Base-by-base conservation (phyloP, 64 coral and sea anemone genomes). In the Montipora cactus region DNA sequence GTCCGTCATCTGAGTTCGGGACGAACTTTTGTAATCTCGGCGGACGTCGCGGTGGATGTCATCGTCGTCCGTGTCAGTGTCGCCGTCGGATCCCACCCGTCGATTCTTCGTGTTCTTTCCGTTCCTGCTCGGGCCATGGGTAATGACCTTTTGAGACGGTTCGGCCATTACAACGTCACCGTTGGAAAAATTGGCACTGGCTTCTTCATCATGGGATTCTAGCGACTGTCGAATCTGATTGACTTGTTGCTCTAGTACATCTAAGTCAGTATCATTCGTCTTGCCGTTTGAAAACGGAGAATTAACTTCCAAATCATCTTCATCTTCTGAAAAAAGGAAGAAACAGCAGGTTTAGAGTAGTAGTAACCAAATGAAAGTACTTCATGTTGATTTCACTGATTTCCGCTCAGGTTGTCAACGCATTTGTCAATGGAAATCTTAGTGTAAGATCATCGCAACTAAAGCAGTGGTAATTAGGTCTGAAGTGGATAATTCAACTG, bases 211-310 rank as follows among this genome's bases (percentile, higher is more conserved):
- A 11, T 93, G 88, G 5, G 86, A 57, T 76, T 90, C 91, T 21
- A 98, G 74, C 10, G 96, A 98, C 44, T 95, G 89, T 9, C 93
- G 88, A 79, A 98, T 98, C 50, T 98, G 90, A 25, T 94, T 98
- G n/a, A 98, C 96, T 89, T 98, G 93, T 53, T 71, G 88, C 68
- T 98, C 93, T 5, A 98, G 84, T 4, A 84, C 84, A 14, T 91
- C 89, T 46, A 98, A 80, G 47, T 98, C 96, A 0, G 91, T 57
- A 14, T 78, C 93, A 23, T 52, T 80, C 48, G 76, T 84, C 45
- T 94, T 95, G 7, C 44, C 71, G 49, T 91, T 83, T 79, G 77
- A 19, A 37, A 87, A 49, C 44, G 47, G 28, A n/a, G 37, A 73
- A 5, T 16, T 15, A 21, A 6, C 46, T 19, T 88, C 59, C 19